Conservation (phyloP, 2,113 vertebrate species). For the rabbit (Oryctolagus cuniculus) region mOryCun1.1 NC_091432.1:96127501-96128000, state of each 20-base stretch:
- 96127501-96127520: not conserved
- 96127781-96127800: constrained; percentile 83
- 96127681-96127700: constrained; percentile 49
- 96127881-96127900: constrained; percentile 68
- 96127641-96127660: not conserved
- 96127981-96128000: constrained; percentile 12
- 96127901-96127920: constrained; percentile 66
- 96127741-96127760: constrained; percentile 30
- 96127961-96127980: constrained; percentile 71
- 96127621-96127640: not conserved
- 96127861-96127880: constrained; percentile 52
- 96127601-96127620: not conserved
- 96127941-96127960: constrained; percentile 64
- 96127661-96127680: not conserved
- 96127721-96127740: constrained; percentile 57
- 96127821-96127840: constrained; percentile 76
- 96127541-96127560: not conserved
- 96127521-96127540: not conserved
- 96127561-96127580: not conserved
- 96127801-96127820: constrained; percentile 78
- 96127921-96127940: constrained; percentile 60
- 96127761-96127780: constrained; percentile 69
- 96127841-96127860: constrained; percentile 45
- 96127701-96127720: constrained; percentile 31
- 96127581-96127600: not conserved